Base-by-base conservation (phyloP, 2,113 vertebrate species). In the Gallinago jamesoni region DNA sequence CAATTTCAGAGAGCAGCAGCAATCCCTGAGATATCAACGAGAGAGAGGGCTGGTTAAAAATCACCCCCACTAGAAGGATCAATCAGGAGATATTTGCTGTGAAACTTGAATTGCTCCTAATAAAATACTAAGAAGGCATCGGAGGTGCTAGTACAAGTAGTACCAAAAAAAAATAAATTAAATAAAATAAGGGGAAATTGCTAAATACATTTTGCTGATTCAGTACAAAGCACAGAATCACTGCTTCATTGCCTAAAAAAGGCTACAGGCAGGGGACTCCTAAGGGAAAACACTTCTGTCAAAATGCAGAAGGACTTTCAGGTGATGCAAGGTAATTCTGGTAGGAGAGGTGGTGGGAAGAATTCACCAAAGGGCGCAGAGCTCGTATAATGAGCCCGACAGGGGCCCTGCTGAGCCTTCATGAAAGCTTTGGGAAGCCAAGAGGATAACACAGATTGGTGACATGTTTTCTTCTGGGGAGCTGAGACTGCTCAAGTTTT, bases 1-100 rank as follows among this genome's bases (percentile, higher is more conserved):
- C 92, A 95, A 97, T 98, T 97, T 97, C 96, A 95, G 93, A 96
- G 64, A 96, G 89, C 94, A 89, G 89, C 50, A 56, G 84, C 60
- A 90, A 96, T 85, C 89, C 92, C 52, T 48, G 50, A 96, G 91
- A 97, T 79, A 87, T 94, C 86, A 90, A 80, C 93, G 93, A 41
- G 72, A 95, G 60, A 93, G 52, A 86, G 59, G 48, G 55, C 7
- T 84, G 68, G 66, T 57, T 86, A 84, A 93, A 96, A 85, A 81
- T 68, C 41, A 81, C 19, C 35, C 22, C 66, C 87, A 89, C 94
- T 85, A 88, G 94, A 94, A 91, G 97, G 95, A 96, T 97, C 96
- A 97, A 88, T 96, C 91, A 70, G 47, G 70, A 89, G 77, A 33
- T 96, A 78, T 90, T 59, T 90, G 88, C 93, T 96, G 89, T 93